Base-by-base conservation (phyloP, 2,888 invertebrate species). In the Tigriopus californicus region DNA sequence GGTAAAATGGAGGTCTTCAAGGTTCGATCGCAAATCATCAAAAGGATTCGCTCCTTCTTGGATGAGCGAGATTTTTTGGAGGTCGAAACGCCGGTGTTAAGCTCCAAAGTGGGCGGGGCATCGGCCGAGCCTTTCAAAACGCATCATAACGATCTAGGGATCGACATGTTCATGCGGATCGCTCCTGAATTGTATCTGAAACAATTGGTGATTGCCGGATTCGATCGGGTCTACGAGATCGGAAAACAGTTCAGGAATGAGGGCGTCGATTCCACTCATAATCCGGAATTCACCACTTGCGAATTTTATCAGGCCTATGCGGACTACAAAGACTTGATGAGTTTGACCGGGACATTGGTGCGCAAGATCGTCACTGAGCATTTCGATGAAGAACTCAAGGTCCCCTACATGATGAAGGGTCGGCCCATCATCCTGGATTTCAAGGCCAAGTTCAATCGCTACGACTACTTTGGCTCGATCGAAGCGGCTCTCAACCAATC, bases 41-140 rank as follows among this genome's bases (percentile, higher is more conserved):
- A 15, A 5, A 12, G 8, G 8, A 57, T 62, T 12, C 54, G 63
- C 13, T 15, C 13, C 3, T 57, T 58, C 33, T 41, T 63, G 6
- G 58, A 64, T 24, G 51, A 40, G 6, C n/a, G 42, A 22, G 61
- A 51, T 2, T 62, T 52, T 42, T 8, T 63, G 10, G 63, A 63
- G 40, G 63, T 63, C 15, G 63, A 63, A 40, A 63, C 63, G 13
- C 63, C 63, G 5, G 55, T 63, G 18, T n/a, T 63, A 10, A 42
- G 46, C 24, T 46, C 44, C 1, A 46, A 58, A 24, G 24, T 61
- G n/a, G 61, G 63, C 22, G 63, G 63, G 1, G 63, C 63, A 13
- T 24, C 61, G 4, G 63, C 63, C 10, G 44, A 55, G 18, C 63
- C 63, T 8, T 63, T 63, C 49, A 42, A 46, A 20, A 63, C 63